Evolutionary conservation across 2,797 vertebrate genomes (phyloP).

Genomic region (Sylvilagus floridanus): DNA sequence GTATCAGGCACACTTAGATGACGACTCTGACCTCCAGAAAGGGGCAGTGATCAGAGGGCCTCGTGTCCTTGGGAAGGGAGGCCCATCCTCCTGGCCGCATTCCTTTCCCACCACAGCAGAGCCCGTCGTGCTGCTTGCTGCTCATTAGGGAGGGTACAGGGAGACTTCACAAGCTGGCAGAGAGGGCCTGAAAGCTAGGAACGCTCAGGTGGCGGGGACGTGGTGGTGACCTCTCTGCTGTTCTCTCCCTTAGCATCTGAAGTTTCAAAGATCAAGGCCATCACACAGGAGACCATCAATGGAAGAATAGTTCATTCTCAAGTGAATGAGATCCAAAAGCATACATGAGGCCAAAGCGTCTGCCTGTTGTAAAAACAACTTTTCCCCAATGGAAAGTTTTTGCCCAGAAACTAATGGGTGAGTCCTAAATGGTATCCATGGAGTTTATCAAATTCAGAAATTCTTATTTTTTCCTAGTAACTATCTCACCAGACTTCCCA

Average conservation of each 20-base stretch:
- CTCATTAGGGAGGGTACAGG: not conserved
- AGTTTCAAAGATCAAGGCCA: constrained; percentile 84
- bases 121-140: not conserved
- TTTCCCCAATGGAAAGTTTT: constrained; percentile 11
- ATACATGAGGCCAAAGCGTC: constrained; percentile 71
- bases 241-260: constrained; percentile 67
- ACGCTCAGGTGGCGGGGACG: not conserved
- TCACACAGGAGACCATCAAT: constrained; percentile 87
- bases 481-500: constrained; percentile 35
- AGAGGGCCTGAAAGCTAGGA: not conserved
- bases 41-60: not conserved
- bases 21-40: not conserved
- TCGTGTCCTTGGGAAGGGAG: not conserved
- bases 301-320: constrained; percentile 88
- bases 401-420: constrained; percentile 23
- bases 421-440: not conserved
- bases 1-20: not conserved
- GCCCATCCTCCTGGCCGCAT: not conserved
- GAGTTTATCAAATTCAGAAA: constrained; percentile 17
- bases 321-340: constrained; percentile 87
- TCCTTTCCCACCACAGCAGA: not conserved
- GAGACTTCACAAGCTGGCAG: not conserved
- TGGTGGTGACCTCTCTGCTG: not conserved
- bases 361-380: constrained; percentile 47
- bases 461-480: not conserved